A percentile compares a stretch with the other conserved stretches of the same genome.
Conservation (phyloP, 92 coral and sea anemone genomes). For the Epizoanthus stellaris region DNA sequence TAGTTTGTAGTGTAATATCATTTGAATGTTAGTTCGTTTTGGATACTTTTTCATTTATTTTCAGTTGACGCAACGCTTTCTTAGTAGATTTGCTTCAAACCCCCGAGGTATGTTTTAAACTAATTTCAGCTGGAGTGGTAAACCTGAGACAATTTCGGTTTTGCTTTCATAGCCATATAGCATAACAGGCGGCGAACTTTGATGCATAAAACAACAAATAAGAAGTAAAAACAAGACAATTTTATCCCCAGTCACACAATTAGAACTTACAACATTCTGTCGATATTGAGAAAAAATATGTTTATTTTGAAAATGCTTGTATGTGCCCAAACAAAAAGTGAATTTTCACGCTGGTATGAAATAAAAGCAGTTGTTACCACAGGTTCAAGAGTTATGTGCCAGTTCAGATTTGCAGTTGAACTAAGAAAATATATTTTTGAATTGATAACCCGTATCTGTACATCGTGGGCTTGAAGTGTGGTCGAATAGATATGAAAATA, state of each 20-base stretch:
- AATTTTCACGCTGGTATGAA: slow-evolving; percentile 21
- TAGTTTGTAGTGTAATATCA: not conserved
- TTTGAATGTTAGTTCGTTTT: not conserved
- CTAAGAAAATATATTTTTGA: not conserved
- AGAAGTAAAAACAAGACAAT: not conserved
- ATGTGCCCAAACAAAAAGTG: not conserved
- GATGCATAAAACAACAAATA: slow-evolving; percentile 21
- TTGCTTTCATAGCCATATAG: slow-evolving; percentile 2
- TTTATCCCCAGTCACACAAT: slow-evolving; percentile 23
- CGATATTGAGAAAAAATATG: slow-evolving; percentile 24
- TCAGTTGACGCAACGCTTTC: not conserved
- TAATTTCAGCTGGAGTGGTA: not conserved
- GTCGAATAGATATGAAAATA: slow-evolving; percentile 7
- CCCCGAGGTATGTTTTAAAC: not conserved
- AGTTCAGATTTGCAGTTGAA: not conserved
- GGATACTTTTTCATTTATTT: not conserved
- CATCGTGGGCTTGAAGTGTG: slow-evolving; percentile 29
- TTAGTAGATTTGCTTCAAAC: not conserved
- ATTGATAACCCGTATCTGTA: slow-evolving; percentile 20
- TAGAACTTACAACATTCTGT: slow-evolving; percentile 23
- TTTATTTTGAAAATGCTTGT: slow-evolving; percentile 18
- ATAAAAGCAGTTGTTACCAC: not conserved
- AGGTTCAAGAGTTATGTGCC: not conserved
- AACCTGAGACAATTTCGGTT: slow-evolving; percentile 7
- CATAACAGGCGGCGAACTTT: slow-evolving; percentile 41